Conservation (phyloP, 2,113 vertebrate species). For the Rattus rattus region DNA sequence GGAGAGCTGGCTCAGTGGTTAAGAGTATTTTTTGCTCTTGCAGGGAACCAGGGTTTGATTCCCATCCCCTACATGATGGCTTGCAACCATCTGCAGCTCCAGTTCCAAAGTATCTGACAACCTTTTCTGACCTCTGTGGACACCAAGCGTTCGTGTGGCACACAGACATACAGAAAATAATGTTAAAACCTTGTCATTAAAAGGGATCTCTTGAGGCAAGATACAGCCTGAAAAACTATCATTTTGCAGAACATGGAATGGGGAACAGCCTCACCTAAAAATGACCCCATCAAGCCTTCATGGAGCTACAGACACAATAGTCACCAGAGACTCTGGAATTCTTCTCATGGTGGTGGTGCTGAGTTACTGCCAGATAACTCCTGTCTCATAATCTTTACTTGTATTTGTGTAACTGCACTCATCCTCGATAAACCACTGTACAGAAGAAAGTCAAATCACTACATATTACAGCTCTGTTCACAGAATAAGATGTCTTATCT, state of each 20-base stretch:
- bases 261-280: background rate
- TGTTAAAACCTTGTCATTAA: background rate
- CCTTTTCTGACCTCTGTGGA: background rate
- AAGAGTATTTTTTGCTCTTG: background rate
- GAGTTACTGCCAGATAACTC: background rate
- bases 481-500: background rate
- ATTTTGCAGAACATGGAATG: background rate
- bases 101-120: background rate
- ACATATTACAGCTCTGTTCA: background rate
- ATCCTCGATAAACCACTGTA: background rate
- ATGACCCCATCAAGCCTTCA: background rate
- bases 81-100: background rate
- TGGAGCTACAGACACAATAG: background rate
- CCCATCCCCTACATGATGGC: background rate
- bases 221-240: background rate
- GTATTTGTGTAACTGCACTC: background rate
- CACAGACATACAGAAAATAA: background rate
- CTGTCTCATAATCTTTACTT: background rate
- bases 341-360: background rate
- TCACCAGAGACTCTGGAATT: background rate
- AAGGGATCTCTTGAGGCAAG: background rate
- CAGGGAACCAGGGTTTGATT: background rate
- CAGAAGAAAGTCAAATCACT: constrained; percentile 18
- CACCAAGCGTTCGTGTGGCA: too few relatives aligned
- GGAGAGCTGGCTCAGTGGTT: background rate